These are phyloP conservation scores for Rhadina sibilatrix DNA, from an alignment of 2,113 vertebrate species.

Conservation along the genomic window DNA sequence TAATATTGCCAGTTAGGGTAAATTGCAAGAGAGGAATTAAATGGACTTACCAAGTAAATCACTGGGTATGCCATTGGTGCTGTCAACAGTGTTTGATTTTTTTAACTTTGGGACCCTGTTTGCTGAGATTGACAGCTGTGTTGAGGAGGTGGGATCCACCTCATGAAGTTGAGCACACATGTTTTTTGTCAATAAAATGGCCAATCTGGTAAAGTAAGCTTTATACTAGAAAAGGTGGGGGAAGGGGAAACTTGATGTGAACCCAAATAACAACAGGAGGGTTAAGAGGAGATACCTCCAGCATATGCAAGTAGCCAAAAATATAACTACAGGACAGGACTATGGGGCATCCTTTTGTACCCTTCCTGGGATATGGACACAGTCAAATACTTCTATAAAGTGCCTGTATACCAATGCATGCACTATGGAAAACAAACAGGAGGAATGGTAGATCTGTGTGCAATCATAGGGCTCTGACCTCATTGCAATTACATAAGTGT, in stretches of 20 bases:
- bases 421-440: not conserved
- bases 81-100: not conserved
- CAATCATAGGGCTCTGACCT: not conserved
- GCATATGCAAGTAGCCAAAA: not conserved
- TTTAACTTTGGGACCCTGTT: not conserved
- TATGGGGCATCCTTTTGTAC: not conserved
- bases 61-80: not conserved
- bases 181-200: not conserved
- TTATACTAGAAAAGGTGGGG: not conserved
- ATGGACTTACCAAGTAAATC: not conserved
- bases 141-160: not conserved
- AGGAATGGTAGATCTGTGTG: not conserved
- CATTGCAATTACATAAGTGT: fast-evolving
- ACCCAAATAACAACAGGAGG: not conserved
- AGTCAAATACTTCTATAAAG: not conserved
- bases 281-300: not conserved
- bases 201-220: not conserved
- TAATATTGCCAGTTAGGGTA: not conserved
- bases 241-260: not conserved
- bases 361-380: not conserved
- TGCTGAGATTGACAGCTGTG: not conserved
- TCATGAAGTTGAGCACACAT: not conserved
- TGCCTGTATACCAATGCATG: not conserved
- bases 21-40: not conserved
- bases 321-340: not conserved